Percentiles rank a stretch among this genome's conserved stretches.
phyloP scores from a whole-genome alignment of 2,797 vertebrate genomes.

The Eutrigla gurnardus region DNA sequence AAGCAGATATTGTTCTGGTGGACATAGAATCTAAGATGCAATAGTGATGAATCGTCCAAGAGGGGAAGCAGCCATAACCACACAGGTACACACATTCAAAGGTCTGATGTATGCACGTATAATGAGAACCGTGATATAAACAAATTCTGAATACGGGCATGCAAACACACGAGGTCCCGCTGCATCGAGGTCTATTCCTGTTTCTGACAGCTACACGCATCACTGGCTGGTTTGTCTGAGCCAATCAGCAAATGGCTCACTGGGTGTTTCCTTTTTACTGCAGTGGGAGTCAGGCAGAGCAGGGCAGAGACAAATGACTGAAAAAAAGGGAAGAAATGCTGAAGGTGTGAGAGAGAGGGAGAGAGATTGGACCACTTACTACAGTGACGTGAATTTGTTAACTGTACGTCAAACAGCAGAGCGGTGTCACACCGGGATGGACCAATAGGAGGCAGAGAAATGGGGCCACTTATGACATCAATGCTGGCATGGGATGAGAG shows the following conservation, averaged over 20 bases:
- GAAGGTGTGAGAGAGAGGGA: slow-evolving; percentile 30
- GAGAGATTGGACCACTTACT: slow-evolving; percentile 69
- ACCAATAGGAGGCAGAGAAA: slow-evolving; percentile 78
- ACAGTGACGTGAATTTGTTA: slow-evolving; percentile 73
- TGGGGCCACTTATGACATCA: slow-evolving; percentile 82
- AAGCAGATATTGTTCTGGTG: not conserved
- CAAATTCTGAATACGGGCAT: slow-evolving; percentile 18
- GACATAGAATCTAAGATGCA: not conserved
- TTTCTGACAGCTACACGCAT: slow-evolving; percentile 65
- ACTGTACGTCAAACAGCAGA: slow-evolving; percentile 74
- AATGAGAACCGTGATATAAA: slow-evolving; percentile 18
- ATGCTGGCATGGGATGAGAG: slow-evolving; percentile 73
- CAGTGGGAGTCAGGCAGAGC: slow-evolving; percentile 52
- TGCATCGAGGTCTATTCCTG: slow-evolving; percentile 48
- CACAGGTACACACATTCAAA: not conserved
- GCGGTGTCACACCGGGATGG: slow-evolving; percentile 56
- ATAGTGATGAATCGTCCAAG: not conserved
- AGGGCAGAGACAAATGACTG: slow-evolving; percentile 33
- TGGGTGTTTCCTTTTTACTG: slow-evolving; percentile 64
- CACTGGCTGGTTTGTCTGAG: slow-evolving; percentile 56
- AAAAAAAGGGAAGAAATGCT: slow-evolving; percentile 31
- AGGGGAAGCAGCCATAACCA: not conserved
- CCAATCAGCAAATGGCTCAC: slow-evolving; percentile 71
- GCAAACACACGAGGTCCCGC: slow-evolving; percentile 16
- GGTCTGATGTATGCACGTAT: slow-evolving; percentile 21